Conservation (phyloP, 1,140 invertebrate genomes). For the Anastrepha ludens region DNA sequence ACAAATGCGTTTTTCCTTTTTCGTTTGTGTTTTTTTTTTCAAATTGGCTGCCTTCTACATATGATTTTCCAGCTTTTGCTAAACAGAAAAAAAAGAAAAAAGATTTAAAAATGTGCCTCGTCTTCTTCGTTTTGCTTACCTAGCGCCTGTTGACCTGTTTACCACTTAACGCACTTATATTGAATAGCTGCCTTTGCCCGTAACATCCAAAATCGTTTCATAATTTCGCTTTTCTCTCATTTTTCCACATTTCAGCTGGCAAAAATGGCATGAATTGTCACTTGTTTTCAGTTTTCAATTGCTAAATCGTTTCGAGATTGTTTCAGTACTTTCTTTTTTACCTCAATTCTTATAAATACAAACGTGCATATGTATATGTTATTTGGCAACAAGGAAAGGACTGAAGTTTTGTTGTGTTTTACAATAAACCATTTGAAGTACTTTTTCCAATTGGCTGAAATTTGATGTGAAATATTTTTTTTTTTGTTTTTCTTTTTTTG, state of each 20-base stretch:
- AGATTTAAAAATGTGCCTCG: background rate
- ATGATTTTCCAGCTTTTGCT: background rate
- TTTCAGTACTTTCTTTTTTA: constrained; percentile 31
- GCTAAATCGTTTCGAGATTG: constrained; percentile 25
- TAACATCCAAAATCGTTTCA: background rate
- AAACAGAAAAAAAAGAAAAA: too few relatives aligned
- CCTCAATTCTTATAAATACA: background rate
- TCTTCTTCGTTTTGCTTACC: background rate
- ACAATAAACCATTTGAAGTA: background rate
- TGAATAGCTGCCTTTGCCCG: background rate
- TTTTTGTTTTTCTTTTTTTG: background rate
- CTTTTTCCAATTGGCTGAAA: constrained; percentile 36
- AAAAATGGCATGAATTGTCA: constrained; percentile 17
- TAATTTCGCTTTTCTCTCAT: constrained; percentile 10
- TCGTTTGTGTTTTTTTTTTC: background rate
- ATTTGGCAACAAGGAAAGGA: constrained; percentile 52
- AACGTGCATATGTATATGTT: background rate
- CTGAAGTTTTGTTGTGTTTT: constrained; percentile 45
- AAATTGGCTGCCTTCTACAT: background rate
- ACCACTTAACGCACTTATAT: background rate
- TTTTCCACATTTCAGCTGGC: background rate
- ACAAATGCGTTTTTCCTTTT: background rate
- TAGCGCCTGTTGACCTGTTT: background rate
- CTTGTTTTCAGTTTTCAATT: constrained; percentile 28
- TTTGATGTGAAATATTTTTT: constrained; percentile 18